These are phyloP conservation scores for Autographa gamma DNA, from an alignment of 2,888 invertebrate species.

Conservation along the genomic window DNA sequence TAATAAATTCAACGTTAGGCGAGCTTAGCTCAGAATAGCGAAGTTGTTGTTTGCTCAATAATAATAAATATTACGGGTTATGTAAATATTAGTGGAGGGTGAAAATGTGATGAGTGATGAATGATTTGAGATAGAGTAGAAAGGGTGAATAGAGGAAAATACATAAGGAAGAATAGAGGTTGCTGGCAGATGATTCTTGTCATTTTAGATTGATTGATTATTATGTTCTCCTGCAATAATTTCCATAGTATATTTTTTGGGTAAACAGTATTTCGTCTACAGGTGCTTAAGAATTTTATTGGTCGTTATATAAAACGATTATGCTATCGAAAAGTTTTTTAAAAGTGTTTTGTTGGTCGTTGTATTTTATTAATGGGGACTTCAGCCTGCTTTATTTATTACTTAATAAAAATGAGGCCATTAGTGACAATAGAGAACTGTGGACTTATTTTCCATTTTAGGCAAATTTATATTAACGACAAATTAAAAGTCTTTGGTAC, in stretches of 20 bases:
- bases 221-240: background rate
- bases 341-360: background rate
- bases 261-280: background rate
- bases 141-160: background rate
- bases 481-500: too few species aligned
- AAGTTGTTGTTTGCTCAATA: too few species aligned
- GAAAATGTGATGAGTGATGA: background rate
- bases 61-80: background rate
- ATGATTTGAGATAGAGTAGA: background rate
- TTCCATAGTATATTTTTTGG: background rate
- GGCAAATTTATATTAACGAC: too few species aligned
- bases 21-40: background rate
- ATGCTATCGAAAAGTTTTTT: background rate
- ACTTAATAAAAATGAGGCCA: background rate
- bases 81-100: slow-evolving; percentile 1
- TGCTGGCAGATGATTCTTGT: background rate
- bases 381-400: background rate
- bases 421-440: background rate
- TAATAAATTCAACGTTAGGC: too few species aligned
- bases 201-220: background rate
- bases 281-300: background rate
- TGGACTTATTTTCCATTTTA: too few species aligned
- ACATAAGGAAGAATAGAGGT: background rate
- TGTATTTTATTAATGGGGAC: background rate
- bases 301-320: background rate